A percentile compares a stretch with the other conserved stretches of the same genome.
Conservation (phyloP, 2,797 vertebrate species). For the Neoniphon sammara region DNA sequence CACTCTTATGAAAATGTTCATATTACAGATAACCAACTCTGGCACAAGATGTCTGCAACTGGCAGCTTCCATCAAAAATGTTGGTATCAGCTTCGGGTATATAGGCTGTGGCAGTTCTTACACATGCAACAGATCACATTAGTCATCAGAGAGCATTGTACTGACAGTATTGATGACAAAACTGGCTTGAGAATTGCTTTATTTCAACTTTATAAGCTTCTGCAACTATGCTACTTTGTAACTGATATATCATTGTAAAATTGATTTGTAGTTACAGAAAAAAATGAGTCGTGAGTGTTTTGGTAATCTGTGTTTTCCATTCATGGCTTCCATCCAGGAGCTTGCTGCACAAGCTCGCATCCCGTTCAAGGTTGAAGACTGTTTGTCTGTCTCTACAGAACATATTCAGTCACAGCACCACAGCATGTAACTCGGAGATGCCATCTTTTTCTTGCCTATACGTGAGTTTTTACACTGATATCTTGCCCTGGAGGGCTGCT, state of each 20-base stretch:
- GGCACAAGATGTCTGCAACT: no score
- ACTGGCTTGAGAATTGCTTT: neutral
- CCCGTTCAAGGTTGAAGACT: neutral
- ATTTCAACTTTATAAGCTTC: no score
- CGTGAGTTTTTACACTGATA: conserved; percentile 23
- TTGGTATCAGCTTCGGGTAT: no score
- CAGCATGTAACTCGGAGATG: conserved; percentile 20
- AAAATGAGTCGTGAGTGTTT: no score
- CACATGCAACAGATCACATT: no score
- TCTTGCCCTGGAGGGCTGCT: conserved; percentile 14
- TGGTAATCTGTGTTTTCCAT: neutral
- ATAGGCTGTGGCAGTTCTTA: no score
- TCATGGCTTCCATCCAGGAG: conserved; percentile 7
- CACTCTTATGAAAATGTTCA: no score
- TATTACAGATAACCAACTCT: no score
- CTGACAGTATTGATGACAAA: no score
- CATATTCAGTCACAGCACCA: conserved; percentile 14
- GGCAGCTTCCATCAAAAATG: no score
- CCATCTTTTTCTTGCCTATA: conserved; percentile 16
- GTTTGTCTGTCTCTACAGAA: conserved; percentile 1
- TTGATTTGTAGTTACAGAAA: neutral
- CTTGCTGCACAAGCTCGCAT: no score
- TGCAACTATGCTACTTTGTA: neutral
- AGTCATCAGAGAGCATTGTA: no score
- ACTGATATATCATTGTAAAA: neutral